Base-by-base conservation (phyloP, 2,888 invertebrate species). In the Choristoneura rosaceana region DNA sequence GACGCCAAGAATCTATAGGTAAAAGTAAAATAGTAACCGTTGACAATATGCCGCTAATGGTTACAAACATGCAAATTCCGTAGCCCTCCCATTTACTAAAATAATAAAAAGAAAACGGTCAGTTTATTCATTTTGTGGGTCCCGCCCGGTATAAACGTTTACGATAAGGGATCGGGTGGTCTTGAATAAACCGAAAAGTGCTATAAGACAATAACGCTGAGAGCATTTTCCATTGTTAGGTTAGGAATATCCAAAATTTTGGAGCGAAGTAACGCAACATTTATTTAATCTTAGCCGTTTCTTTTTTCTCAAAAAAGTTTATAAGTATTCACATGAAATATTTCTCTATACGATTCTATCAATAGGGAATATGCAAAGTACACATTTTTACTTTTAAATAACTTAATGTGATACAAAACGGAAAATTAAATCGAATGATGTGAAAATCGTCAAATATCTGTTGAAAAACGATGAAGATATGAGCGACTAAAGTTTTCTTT, bases 91-190 rank as follows among this genome's bases (percentile, higher is more conserved):
- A 43, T 59, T 67, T 9, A 41, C 47, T 68, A 67, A 68, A 59
- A 71, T 38, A 63, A 71, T 68, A 68, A 71, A 67, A 71, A 63
- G 45, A 68, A 47, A 63, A 68, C 62, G 62, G 58, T 58, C 71
- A 71, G 67, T 68, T 59, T 64, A 50, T 68, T 58, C 68, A 33
- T 47, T 63, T 68, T 63, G 59, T 73, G 50, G 50, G 68, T 63
- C 47, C 50, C n/a, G n/a, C n/a, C 34, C 63, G 59, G 43, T 69
- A 64, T 68, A 73, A 69, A 73, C 33, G 68, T 73, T 73, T 63
- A 73, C 68, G 68, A 73, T 64, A 63, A 59, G 59, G 59, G 63
- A 58, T 68, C 38, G 41, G 34, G 10, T 15, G 58, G 8, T 55
- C 10, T 47, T 33, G 38, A 41, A 38, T 33, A 50, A 59, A 55